These are phyloP conservation scores for Thera britannica DNA, from an alignment of 2,888 invertebrate genomes.

Conservation along the genomic window DNA sequence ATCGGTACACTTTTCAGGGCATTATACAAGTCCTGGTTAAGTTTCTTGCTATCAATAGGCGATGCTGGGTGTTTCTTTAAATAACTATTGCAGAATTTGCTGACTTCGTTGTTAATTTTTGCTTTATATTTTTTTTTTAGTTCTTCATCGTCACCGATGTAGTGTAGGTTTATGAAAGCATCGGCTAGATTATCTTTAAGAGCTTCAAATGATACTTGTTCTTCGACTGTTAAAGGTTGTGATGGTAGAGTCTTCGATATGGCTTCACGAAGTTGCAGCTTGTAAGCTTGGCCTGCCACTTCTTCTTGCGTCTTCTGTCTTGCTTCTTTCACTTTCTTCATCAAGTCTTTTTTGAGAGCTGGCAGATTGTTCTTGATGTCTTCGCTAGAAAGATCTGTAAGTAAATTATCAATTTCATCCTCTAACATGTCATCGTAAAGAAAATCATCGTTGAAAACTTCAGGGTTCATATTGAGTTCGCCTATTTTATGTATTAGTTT, in stretches of 20 bases:
- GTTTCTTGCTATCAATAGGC: slow-evolving; percentile 47
- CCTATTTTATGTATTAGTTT: slow-evolving; percentile 55
- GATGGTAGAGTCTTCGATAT: slow-evolving; percentile 56
- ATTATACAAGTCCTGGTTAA: slow-evolving; percentile 54
- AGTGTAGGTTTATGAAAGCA: slow-evolving; percentile 63
- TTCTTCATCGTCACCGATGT: slow-evolving; percentile 46
- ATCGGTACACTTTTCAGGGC: slow-evolving; percentile 55
- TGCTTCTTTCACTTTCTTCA: slow-evolving; percentile 49
- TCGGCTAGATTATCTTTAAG: slow-evolving; percentile 64
- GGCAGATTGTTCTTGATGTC: slow-evolving; percentile 41
- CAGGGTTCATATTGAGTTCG: slow-evolving; percentile 59
- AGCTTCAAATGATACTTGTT: slow-evolving; percentile 54
- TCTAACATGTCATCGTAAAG: slow-evolving; percentile 56
- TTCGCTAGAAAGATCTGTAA: slow-evolving; percentile 36
- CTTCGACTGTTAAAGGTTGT: slow-evolving; percentile 46
- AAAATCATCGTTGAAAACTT: slow-evolving; percentile 55
- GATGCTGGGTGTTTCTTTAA: slow-evolving; percentile 49
- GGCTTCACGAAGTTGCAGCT: slow-evolving; percentile 55
- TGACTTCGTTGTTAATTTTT: slow-evolving; percentile 55
- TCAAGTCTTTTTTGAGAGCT: slow-evolving; percentile 46
- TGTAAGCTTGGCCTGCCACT: slow-evolving; percentile 53
- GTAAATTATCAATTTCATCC: slow-evolving; percentile 55
- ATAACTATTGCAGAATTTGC: slow-evolving; percentile 59
- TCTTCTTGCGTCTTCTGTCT: slow-evolving; percentile 50
- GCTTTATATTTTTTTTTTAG: slow-evolving; percentile 49